These are phyloP conservation scores for Polylopha cassiicola DNA, from an alignment of 2,888 invertebrate genomes.

Conservation along the genomic window DNA sequence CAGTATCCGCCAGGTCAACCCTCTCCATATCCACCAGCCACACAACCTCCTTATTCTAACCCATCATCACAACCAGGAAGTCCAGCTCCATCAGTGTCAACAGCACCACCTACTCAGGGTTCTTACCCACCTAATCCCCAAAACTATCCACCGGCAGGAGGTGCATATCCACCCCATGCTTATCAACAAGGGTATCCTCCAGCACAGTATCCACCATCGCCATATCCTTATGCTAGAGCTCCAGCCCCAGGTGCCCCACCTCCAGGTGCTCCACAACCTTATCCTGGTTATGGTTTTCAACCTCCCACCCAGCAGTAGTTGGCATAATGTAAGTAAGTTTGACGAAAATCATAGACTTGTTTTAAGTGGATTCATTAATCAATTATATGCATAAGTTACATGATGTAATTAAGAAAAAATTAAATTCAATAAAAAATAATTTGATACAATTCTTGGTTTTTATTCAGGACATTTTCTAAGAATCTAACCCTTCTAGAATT, in stretches of 20 bases:
- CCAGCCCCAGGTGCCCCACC: slow-evolving; percentile 82
- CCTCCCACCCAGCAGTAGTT: slow-evolving; percentile 82
- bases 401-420: slow-evolving; percentile 19
- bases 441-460: slow-evolving; percentile 15
- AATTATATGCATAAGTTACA: not conserved
- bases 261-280: slow-evolving; percentile 84
- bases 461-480: slow-evolving; percentile 1
- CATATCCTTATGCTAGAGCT: slow-evolving; percentile 76
- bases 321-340: slow-evolving; percentile 3
- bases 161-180: slow-evolving; percentile 71
- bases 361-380: slow-evolving; percentile 6
- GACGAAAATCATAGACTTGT: slow-evolving; percentile 11
- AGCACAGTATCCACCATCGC: slow-evolving; percentile 76
- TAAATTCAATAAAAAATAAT: slow-evolving; percentile 18
- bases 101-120: slow-evolving; percentile 76
- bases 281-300: slow-evolving; percentile 87
- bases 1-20: slow-evolving; percentile 80
- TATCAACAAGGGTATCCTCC: slow-evolving; percentile 74
- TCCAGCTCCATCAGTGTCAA: slow-evolving; percentile 68
- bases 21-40: slow-evolving; percentile 79
- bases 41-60: slow-evolving; percentile 77
- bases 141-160: slow-evolving; percentile 61
- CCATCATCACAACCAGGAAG: slow-evolving; percentile 74
- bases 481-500: not conserved
- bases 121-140: slow-evolving; percentile 76